A percentile compares a stretch with the other conserved stretches of the same genome.
Conservation (phyloP, 92 coral and sea anemone genomes). For the Blastomussa wellsi region DNA sequence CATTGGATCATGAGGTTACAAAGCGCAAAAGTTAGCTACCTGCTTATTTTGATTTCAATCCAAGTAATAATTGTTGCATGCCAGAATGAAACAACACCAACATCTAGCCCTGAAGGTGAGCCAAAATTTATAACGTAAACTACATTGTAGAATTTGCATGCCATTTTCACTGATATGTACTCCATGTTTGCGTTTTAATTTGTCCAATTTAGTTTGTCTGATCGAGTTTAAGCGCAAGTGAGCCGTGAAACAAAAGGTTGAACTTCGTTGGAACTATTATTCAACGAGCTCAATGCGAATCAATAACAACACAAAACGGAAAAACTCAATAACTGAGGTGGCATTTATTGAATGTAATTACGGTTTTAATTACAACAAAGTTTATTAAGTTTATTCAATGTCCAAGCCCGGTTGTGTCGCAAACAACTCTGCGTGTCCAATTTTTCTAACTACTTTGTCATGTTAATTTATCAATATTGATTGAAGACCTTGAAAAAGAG, state of each 20-base stretch:
- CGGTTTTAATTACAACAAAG: neutral
- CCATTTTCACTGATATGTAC: neutral
- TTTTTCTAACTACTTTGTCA: neutral
- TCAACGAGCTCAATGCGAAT: neutral
- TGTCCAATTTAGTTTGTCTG: neutral
- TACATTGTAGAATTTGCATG: neutral
- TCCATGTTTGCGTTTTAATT: neutral
- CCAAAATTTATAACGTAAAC: no score
- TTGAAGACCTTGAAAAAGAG: neutral
- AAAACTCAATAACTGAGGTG: neutral
- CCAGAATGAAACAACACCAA: conserved; percentile 4
- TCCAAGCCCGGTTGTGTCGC: neutral
- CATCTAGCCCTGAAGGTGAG: conserved; percentile 20
- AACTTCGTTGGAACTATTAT: neutral
- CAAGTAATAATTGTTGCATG: conserved; percentile 13
- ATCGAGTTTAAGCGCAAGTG: neutral
- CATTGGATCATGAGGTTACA: neutral
- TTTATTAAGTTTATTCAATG: neutral
- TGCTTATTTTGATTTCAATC: neutral
- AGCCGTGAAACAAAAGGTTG: neutral
- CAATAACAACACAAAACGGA: neutral
- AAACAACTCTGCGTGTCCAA: neutral
- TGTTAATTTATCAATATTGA: neutral
- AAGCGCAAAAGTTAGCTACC: neutral
- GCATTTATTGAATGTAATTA: neutral